These are phyloP conservation scores for Empis livida DNA, from an alignment of 2,888 invertebrate species.

Conservation along the genomic window DNA sequence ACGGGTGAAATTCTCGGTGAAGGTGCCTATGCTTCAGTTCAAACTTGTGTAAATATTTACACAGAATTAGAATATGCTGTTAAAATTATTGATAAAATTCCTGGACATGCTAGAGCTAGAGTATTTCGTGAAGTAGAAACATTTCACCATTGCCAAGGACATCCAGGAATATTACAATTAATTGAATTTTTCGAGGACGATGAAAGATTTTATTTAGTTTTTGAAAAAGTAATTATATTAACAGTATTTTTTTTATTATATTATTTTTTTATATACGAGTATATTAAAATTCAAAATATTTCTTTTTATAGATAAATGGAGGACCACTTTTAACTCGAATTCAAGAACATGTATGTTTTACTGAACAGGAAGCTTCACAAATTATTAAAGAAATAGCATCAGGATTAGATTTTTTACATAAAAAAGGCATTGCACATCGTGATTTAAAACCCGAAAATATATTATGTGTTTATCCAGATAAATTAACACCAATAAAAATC, in stretches of 20 bases:
- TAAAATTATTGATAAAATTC: slow-evolving; percentile 92
- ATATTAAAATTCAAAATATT: background rate
- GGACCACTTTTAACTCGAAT: slow-evolving; percentile 89
- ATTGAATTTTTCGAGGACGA: slow-evolving; percentile 96
- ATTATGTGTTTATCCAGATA: slow-evolving; percentile 78
- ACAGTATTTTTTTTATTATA: background rate
- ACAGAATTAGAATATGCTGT: slow-evolving; percentile 93
- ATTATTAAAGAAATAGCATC: slow-evolving; percentile 89
- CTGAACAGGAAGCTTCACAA: slow-evolving; percentile 89
- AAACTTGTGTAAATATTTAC: slow-evolving; percentile 82
- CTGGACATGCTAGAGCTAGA: slow-evolving; percentile 84
- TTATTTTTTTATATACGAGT: too few relatives aligned
- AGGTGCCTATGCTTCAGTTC: slow-evolving; percentile 93
- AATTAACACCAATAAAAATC: slow-evolving; percentile 88
- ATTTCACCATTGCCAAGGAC: slow-evolving; percentile 95
- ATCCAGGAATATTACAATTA: slow-evolving; percentile 94
- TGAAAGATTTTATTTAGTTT: slow-evolving; percentile 92
- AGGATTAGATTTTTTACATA: slow-evolving; percentile 89
- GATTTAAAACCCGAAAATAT: slow-evolving; percentile 99
- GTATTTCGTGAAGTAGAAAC: slow-evolving; percentile 97
- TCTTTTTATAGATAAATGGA: slow-evolving; percentile 59
- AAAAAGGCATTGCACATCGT: slow-evolving; percentile 84
- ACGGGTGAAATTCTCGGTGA: slow-evolving; percentile 93
- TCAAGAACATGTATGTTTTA: slow-evolving; percentile 84
- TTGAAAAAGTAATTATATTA: slow-evolving; percentile 86